Evolutionary conservation across 2,797 vertebrate species (phyloP).

Genomic region (Aselliscus stoliczkanus): DNA sequence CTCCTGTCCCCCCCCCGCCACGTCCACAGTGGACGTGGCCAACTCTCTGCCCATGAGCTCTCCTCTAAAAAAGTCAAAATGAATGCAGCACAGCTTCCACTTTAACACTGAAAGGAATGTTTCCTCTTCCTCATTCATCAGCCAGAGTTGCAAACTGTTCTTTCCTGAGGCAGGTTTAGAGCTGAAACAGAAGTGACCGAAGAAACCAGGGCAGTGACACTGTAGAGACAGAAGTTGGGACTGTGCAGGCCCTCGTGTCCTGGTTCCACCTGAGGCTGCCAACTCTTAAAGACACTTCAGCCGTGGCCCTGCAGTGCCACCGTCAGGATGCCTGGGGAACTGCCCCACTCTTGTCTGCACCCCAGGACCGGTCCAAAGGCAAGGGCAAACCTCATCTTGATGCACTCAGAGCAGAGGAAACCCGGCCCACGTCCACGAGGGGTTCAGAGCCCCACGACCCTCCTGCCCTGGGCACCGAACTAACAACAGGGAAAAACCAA

Average conservation of each 20-base stretch:
- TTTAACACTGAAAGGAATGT: background rate
- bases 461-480: background rate
- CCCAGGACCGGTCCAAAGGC: background rate
- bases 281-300: background rate
- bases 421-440: background rate
- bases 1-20: rapidly evolving
- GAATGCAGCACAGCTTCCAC: background rate
- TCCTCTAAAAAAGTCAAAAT: background rate
- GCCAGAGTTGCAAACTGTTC: background rate
- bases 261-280: too few species aligned
- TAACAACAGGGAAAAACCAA: background rate
- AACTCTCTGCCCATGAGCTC: background rate
- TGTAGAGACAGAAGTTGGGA: too few species aligned
- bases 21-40: background rate
- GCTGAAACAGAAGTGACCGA: background rate
- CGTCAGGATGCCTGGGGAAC: background rate
- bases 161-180: background rate
- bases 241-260: too few species aligned
- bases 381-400: rapidly evolving
- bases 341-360: background rate
- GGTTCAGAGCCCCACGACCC: background rate
- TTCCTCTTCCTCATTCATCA: background rate
- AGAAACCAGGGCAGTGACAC: background rate
- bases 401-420: background rate
- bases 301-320: constrained; percentile 29